Percentiles rank a stretch among this genome's conserved stretches.
These are phyloP conservation scores for Metopolophium dirhodum DNA, from an alignment of 1,140 invertebrate species.

Conservation along the genomic window DNA sequence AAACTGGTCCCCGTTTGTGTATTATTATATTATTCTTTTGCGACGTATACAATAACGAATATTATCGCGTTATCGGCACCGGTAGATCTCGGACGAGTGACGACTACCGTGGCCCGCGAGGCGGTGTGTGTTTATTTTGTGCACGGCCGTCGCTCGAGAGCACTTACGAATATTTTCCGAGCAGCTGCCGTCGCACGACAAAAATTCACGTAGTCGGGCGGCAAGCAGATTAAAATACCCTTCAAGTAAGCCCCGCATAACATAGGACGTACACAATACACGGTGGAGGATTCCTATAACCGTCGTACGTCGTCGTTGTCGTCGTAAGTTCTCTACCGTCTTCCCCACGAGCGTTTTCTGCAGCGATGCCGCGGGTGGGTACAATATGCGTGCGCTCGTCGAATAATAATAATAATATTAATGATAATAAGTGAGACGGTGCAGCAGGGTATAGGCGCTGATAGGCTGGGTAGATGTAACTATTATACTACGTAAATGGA, in stretches of 20 bases:
- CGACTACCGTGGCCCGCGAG: neutral
- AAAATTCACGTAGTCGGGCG: neutral
- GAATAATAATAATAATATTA: no score
- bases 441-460: no score
- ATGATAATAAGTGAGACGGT: no score
- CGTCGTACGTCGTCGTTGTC: no score
- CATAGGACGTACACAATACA: neutral
- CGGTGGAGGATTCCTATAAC: no score
- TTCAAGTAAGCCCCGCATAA: neutral
- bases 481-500: no score
- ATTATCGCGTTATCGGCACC: constrained; percentile 32
- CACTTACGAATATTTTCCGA: constrained; percentile 43
- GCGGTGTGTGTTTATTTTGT: constrained; percentile 11
- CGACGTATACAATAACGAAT: neutral
- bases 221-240: neutral
- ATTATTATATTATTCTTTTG: neutral
- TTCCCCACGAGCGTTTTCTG: no score
- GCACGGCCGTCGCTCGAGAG: constrained; percentile 26
- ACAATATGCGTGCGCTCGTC: no score
- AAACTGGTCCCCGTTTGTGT: constrained; percentile 13
- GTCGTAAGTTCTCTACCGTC: no score
- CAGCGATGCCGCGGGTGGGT: no score
- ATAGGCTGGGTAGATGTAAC: neutral
- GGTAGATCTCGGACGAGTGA: constrained; percentile 19
- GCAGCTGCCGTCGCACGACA: constrained; percentile 30